phyloP scores from a whole-genome alignment of 2,797 vertebrate species.

The Mus spretus region DNA sequence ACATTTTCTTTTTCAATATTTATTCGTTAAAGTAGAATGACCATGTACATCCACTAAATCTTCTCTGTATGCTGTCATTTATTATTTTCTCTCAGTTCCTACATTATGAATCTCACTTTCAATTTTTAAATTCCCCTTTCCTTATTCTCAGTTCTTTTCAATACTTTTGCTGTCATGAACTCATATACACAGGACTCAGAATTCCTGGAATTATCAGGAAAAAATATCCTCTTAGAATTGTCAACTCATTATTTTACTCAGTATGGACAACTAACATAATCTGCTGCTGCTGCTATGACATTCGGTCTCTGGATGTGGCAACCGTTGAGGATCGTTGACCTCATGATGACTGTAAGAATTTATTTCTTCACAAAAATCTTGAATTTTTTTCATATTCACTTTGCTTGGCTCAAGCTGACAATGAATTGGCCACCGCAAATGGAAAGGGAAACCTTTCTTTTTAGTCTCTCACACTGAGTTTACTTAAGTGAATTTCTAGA shows the following conservation, averaged over 20 bases:
- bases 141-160: background rate
- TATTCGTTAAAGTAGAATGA: background rate
- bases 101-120: background rate
- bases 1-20: conserved; percentile 37
- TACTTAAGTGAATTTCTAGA: conserved; percentile 60
- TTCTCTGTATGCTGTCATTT: background rate
- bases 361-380: conserved; percentile 65
- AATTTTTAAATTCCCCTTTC: background rate
- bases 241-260: conserved; percentile 51
- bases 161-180: background rate
- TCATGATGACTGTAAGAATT: conserved; percentile 57
- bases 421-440: conserved; percentile 33
- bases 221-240: conserved; percentile 41
- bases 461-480: conserved; percentile 35
- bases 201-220: conserved; percentile 61
- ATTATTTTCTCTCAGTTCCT: conserved; percentile 10
- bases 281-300: conserved; percentile 41
- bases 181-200: background rate
- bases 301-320: conserved; percentile 63
- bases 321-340: conserved; percentile 63
- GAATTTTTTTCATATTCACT: conserved; percentile 43
- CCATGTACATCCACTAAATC: background rate
- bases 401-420: conserved; percentile 56
- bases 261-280: conserved; percentile 55
- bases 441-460: conserved; percentile 17